Evolutionary conservation across 2,113 vertebrate species (phyloP).

Genomic region (Poecilia latipinna): DNA sequence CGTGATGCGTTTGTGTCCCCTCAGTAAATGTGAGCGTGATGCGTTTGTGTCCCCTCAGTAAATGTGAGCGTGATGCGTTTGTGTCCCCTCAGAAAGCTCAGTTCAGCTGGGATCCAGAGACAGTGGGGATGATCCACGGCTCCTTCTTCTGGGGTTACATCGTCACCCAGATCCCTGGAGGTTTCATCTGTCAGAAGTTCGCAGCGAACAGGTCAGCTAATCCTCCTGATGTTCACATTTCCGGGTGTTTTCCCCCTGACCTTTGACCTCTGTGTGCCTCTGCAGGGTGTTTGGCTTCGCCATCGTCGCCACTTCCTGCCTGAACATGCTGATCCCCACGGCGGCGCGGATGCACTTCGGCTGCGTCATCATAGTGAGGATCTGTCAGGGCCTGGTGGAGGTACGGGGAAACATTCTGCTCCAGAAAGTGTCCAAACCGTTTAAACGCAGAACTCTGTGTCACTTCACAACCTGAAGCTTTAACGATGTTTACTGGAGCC

Average conservation of each 20-base stretch:
- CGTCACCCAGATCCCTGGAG: constrained; percentile 93
- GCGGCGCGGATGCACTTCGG: constrained; percentile 88
- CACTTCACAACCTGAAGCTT: background rate
- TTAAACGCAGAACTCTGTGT: background rate
- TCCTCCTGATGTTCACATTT: no score
- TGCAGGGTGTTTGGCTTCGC: constrained; percentile 92
- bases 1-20: no score
- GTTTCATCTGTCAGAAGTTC: constrained; percentile 93
- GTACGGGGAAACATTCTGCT: constrained; percentile 56
- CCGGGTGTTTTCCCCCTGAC: background rate
- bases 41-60: no score
- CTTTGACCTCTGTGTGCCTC: constrained; percentile 5
- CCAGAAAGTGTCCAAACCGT: background rate
- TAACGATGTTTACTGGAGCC: no score
- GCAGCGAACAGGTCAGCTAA: constrained; percentile 88
- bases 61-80: no score
- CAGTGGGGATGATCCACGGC: constrained; percentile 92
- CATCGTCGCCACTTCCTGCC: constrained; percentile 88
- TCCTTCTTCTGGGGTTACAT: constrained; percentile 97
- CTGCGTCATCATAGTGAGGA: constrained; percentile 89
- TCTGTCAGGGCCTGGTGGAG: constrained; percentile 92
- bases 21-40: no score
- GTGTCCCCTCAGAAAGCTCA: constrained; percentile 83
- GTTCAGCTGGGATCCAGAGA: constrained; percentile 92
- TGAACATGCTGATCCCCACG: constrained; percentile 91